Evolutionary conservation across 1,140 invertebrate species (phyloP).

Genomic region (Ptiloglossa arizonensis): DNA sequence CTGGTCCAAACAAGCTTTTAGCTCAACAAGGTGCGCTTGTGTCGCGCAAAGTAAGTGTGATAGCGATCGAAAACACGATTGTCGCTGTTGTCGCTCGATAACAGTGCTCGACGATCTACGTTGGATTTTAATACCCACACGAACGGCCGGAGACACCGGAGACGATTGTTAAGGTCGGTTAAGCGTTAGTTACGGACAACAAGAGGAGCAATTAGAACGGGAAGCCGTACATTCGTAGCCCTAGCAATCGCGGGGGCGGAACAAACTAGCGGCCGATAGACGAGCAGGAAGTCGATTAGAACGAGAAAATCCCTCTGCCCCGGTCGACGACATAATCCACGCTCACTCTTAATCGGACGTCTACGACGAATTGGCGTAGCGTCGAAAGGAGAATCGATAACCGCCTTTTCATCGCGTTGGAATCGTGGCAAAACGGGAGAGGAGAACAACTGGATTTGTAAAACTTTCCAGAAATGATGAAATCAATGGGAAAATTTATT

Average conservation of each 20-base stretch:
- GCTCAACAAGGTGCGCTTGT: no score
- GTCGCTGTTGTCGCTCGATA: no score
- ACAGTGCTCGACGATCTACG: no score
- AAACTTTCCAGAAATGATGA: slow-evolving; percentile 3
- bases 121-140: no score
- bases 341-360: slow-evolving; percentile 30
- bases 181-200: slow-evolving; percentile 18
- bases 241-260: slow-evolving; percentile 43
- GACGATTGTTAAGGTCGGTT: slow-evolving; percentile 29
- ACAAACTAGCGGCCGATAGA: slow-evolving; percentile 52
- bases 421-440: neutral
- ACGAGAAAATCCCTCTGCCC: slow-evolving; percentile 20
- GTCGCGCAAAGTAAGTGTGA: no score
- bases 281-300: slow-evolving; percentile 60
- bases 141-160: no score
- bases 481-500: neutral
- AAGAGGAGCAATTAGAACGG: slow-evolving; percentile 52
- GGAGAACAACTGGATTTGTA: neutral
- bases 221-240: slow-evolving; percentile 54
- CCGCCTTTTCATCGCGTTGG: neutral
- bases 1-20: no score
- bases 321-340: slow-evolving; percentile 28
- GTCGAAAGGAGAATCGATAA: slow-evolving; percentile 10
- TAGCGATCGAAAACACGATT: no score
- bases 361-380: neutral